Percentiles rank a stretch among this genome's conserved stretches.
Evolutionary conservation across 1,140 invertebrate species (phyloP).

Genomic region (Drosophila azteca): DNA sequence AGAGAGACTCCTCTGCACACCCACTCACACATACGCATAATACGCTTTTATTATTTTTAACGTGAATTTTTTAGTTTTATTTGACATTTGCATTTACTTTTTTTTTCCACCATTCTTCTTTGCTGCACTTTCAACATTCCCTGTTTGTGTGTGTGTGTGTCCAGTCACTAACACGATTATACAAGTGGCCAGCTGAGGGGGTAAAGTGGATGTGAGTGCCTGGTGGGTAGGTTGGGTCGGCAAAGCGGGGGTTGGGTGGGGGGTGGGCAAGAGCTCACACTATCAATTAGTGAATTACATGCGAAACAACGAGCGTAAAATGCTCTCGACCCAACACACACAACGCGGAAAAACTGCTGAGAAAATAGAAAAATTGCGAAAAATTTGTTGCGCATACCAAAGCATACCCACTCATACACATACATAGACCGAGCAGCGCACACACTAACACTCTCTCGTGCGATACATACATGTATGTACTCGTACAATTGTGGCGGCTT

Average conservation of each 20-base stretch:
- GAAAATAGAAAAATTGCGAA: slow-evolving; percentile 72
- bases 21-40: slow-evolving; percentile 43
- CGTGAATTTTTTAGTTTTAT: slow-evolving; percentile 69
- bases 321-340: slow-evolving; percentile 26
- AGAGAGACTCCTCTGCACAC: not conserved
- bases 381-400: slow-evolving; percentile 53
- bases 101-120: slow-evolving; percentile 36
- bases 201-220: no score
- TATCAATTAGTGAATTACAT: slow-evolving; percentile 81
- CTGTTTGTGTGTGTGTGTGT: slow-evolving; percentile 14
- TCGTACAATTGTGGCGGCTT: slow-evolving; percentile 4
- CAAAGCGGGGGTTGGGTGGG: not conserved
- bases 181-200: slow-evolving; percentile 34
- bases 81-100: slow-evolving; percentile 51
- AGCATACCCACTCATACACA: slow-evolving; percentile 16
- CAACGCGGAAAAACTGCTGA: slow-evolving; percentile 32
- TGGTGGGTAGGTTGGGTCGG: no score
- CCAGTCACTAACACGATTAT: slow-evolving; percentile 72
- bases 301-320: slow-evolving; percentile 74
- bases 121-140: slow-evolving; percentile 31
- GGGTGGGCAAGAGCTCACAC: slow-evolving; percentile 55
- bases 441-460: slow-evolving; percentile 8
- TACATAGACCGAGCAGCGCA: slow-evolving; percentile 8
- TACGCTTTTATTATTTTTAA: slow-evolving; percentile 72
- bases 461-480: slow-evolving; percentile 21